Base-by-base conservation (phyloP, 1,140 invertebrate species). In the Ctenoplectra terminalis region DNA sequence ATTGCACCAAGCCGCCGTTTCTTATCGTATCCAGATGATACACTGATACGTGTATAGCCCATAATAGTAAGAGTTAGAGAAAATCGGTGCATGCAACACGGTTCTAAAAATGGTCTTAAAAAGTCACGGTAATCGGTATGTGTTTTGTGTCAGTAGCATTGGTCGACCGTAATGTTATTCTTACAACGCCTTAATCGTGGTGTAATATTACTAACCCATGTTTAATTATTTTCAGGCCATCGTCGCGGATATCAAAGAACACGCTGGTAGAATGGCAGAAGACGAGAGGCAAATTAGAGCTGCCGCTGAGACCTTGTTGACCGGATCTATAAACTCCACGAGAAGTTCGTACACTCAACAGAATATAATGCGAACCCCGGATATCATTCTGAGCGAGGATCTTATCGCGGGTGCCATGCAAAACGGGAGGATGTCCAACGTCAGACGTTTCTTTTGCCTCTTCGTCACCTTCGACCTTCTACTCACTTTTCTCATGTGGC, bases 381-480 rank as follows among this genome's bases (percentile, higher is more conserved):
- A 96, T 37, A 95, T 95, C 84, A 91, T 96, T 71, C 92, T 96
- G 29, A 95, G 95, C 2, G 96, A 97, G 74, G 96, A 97, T 88
- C 93, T 97, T 58, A 94, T 96, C 23, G 95, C 96, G 9, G 97
- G 97, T 23, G 95, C 96, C 73, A 94, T 95, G 82, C 94, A 95
- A 13, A 95, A 96, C 89, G 96, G 96, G 40, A 95, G 95, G 78
- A 97, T 98, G 95, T 98, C 97, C 0, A 96, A 96, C 46, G 96
- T 98, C 31, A 94, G 98, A 61, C 93, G 98, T 85, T 98, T 98
- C 90, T 98, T 98, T 93, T 98, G 97, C 90, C 95, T 98, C 20
- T 97, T 98, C 90, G 96, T 98, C 46, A 97, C 97, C 2, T 98
- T 98, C 92, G 98, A 98, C 93, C 93, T 98, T 56, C 94, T 98